Evolutionary conservation across 2,797 vertebrate genomes (phyloP).

Genomic region (Scarus forsteni): DNA sequence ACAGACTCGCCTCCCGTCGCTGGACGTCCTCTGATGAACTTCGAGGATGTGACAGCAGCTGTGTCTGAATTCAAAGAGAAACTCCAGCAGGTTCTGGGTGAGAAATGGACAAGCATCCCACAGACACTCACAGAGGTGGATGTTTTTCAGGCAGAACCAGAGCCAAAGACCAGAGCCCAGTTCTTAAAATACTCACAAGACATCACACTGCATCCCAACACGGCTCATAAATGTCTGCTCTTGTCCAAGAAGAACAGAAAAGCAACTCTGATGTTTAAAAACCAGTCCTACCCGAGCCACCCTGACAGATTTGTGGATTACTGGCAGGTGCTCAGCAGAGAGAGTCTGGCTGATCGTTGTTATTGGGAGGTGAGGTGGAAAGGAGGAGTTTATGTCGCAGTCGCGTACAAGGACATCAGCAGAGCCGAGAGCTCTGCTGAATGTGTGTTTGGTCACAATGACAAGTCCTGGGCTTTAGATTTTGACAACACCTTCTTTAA

Average conservation of each 20-base stretch:
- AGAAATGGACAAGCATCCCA: conserved; percentile 1
- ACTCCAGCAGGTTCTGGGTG: background rate
- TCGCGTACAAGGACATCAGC: background rate
- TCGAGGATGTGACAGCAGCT: background rate
- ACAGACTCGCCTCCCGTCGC: background rate
- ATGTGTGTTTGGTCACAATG: background rate
- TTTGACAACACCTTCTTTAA: background rate
- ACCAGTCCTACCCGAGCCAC: background rate
- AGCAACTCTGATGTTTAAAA: background rate
- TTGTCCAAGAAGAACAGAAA: background rate
- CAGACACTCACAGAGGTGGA: background rate
- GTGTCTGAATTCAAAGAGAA: background rate
- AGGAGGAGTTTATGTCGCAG: background rate
- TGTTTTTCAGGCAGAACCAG: background rate
- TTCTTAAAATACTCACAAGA: background rate
- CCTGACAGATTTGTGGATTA: background rate
- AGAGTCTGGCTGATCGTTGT: background rate
- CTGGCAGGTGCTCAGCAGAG: background rate
- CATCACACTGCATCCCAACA: background rate
- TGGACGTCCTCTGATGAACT: background rate
- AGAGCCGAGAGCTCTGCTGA: background rate
- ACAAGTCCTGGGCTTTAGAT: conserved; percentile 17
- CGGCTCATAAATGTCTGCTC: background rate
- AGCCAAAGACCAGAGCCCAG: background rate
- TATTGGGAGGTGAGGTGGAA: background rate